Percentiles rank a stretch among this genome's conserved stretches.
phyloP scores from a whole-genome alignment of 1,140 invertebrate genomes.

The Phenacoccus solenopsis region DNA sequence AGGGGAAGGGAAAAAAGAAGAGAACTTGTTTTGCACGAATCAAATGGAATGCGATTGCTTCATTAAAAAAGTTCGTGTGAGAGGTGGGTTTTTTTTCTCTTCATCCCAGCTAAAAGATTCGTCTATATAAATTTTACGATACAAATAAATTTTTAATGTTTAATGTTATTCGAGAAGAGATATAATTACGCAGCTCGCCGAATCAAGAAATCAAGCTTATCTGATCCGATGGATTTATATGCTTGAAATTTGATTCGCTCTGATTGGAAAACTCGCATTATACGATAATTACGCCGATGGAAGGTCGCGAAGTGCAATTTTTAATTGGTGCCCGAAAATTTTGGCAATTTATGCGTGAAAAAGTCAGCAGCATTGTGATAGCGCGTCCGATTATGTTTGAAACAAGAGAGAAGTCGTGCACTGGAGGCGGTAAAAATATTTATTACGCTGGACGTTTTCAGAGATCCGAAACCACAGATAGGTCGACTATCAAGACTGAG shows the following conservation, averaged over 20 bases:
- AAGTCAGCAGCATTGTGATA: too few relatives aligned
- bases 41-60: constrained; percentile 4
- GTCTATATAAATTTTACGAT: not conserved
- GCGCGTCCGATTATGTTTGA: not conserved
- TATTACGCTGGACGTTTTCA: constrained; percentile 8
- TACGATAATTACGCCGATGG: too few relatives aligned
- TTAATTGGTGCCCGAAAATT: too few relatives aligned
- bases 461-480: constrained; percentile 1
- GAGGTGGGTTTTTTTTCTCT: not conserved
- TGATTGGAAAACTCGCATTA: too few relatives aligned
- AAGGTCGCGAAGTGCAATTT: too few relatives aligned
- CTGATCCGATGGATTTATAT: too few relatives aligned
- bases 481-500: not conserved
- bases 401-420: constrained; percentile 13
- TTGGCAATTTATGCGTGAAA: not conserved
- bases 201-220: too few relatives aligned
- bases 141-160: not conserved
- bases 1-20: not conserved
- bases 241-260: too few relatives aligned
- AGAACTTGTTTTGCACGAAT: constrained; percentile 8
- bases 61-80: too few relatives aligned
- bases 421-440: constrained; percentile 17
- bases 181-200: not conserved
- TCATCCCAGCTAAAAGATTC: too few relatives aligned
- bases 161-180: not conserved